These are phyloP conservation scores for Antechinus flavipes DNA, from an alignment of 2,113 vertebrate genomes.

Conservation along the genomic window DNA sequence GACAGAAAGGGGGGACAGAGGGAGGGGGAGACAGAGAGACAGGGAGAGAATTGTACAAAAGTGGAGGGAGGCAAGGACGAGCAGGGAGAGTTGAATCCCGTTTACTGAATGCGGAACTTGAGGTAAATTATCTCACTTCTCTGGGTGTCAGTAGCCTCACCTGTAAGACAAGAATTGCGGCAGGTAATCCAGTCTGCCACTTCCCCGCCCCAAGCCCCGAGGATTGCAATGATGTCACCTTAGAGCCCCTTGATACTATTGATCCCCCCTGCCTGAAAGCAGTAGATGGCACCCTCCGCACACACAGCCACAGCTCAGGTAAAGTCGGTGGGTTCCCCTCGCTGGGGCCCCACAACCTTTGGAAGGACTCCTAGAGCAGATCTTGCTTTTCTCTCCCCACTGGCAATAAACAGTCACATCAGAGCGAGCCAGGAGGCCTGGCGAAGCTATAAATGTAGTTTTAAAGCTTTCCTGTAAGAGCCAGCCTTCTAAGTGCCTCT, in stretches of 20 bases:
- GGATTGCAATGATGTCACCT: not conserved
- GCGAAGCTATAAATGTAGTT: not conserved
- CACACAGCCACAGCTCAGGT: not conserved
- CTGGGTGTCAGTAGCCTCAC: not conserved
- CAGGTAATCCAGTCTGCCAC: not conserved
- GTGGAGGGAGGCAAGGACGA: not conserved
- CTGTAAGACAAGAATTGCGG: not conserved
- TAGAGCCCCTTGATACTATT: not conserved
- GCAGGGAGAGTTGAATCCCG: not conserved
- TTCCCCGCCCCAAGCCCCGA: not conserved
- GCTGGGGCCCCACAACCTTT: not conserved
- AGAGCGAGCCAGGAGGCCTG: not conserved
- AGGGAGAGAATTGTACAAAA: not conserved
- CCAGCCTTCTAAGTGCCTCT: not conserved
- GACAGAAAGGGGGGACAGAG: rapidly evolving
- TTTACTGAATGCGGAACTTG: not conserved
- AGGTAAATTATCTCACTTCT: not conserved
- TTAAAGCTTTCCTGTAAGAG: not conserved
- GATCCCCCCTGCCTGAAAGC: not conserved
- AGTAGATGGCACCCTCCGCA: not conserved
- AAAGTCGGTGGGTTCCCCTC: not conserved
- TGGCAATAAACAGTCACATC: not conserved
- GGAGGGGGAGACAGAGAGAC: not conserved
- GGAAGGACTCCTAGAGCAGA: not conserved
- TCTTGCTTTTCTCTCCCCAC: not conserved